These are phyloP conservation scores for Xylocopa sonorina DNA, from an alignment of 1,140 invertebrate genomes.

Conservation along the genomic window DNA sequence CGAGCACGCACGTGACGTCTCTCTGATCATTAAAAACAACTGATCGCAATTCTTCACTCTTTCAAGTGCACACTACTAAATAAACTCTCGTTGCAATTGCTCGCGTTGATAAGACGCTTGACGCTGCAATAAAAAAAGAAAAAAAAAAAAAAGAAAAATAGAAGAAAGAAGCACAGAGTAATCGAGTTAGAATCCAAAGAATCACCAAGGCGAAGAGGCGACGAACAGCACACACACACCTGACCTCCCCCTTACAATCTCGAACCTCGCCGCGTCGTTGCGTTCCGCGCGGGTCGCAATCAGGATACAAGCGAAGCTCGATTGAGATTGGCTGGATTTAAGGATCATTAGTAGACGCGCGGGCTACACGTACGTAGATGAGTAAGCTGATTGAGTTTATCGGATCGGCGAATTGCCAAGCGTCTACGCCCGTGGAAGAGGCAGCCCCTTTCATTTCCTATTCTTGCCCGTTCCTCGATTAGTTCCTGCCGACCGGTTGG, in stretches of 20 bases:
- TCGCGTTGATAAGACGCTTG: neutral
- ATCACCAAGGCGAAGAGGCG: neutral
- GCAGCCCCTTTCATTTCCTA: slow-evolving; percentile 57
- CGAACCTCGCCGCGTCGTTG: slow-evolving; percentile 5
- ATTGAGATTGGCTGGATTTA: slow-evolving; percentile 76
- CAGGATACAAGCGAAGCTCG: slow-evolving; percentile 69
- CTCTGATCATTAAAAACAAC: no score
- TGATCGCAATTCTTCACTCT: no score
- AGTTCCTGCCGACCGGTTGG: slow-evolving; percentile 1
- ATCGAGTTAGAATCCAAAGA: neutral
- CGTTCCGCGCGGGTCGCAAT: slow-evolving; percentile 45
- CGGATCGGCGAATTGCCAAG: slow-evolving; percentile 74
- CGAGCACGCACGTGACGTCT: no score
- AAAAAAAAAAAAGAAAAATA: no score
- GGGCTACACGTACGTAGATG: slow-evolving; percentile 74
- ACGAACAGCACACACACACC: no score
- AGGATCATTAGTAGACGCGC: slow-evolving; percentile 74
- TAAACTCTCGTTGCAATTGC: no score
- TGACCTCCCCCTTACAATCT: neutral
- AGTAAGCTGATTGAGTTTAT: slow-evolving; percentile 80
- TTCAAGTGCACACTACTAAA: no score
- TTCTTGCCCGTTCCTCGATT: slow-evolving; percentile 53
- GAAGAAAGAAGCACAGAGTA: no score
- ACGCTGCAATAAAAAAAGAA: no score
- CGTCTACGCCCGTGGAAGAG: slow-evolving; percentile 41